phyloP scores from a whole-genome alignment of 2,113 vertebrate species.

The Rhea americana region DNA sequence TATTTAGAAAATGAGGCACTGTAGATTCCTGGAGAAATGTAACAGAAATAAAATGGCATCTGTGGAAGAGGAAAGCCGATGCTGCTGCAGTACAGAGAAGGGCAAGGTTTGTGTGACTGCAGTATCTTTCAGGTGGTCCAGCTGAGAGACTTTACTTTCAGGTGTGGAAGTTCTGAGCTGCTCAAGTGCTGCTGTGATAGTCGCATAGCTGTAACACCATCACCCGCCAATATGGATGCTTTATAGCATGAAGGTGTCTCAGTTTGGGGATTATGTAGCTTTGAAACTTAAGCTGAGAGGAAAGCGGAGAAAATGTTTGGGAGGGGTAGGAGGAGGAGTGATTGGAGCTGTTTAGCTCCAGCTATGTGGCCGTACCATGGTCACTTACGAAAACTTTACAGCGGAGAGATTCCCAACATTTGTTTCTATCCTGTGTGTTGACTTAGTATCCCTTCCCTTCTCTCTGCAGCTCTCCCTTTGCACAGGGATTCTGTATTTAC shows the following conservation, averaged over 20 bases:
- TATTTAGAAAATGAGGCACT: background rate
- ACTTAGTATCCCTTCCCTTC: too few relatives aligned
- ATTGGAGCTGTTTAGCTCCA: too few relatives aligned
- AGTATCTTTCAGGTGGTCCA: background rate
- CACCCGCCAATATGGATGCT: background rate
- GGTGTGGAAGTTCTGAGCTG: background rate
- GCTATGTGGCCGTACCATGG: too few relatives aligned
- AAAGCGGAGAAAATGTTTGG: background rate
- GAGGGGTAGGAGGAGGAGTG: background rate
- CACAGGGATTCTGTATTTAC: too few relatives aligned
- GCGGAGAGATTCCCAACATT: too few relatives aligned
- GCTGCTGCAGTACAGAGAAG: background rate
- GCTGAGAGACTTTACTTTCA: background rate
- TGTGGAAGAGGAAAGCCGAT: background rate
- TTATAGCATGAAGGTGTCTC: background rate
- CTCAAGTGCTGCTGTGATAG: background rate
- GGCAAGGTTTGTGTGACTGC: background rate
- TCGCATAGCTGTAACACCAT: background rate
- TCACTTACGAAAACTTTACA: too few relatives aligned
- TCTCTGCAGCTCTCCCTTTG: too few relatives aligned
- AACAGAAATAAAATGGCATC: background rate
- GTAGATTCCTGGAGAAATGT: background rate
- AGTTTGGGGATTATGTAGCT: background rate
- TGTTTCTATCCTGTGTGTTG: too few relatives aligned
- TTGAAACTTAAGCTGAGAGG: background rate